Evolutionary conservation across 1,140 invertebrate species (phyloP).

Genomic region (Dufourea novaeangliae): DNA sequence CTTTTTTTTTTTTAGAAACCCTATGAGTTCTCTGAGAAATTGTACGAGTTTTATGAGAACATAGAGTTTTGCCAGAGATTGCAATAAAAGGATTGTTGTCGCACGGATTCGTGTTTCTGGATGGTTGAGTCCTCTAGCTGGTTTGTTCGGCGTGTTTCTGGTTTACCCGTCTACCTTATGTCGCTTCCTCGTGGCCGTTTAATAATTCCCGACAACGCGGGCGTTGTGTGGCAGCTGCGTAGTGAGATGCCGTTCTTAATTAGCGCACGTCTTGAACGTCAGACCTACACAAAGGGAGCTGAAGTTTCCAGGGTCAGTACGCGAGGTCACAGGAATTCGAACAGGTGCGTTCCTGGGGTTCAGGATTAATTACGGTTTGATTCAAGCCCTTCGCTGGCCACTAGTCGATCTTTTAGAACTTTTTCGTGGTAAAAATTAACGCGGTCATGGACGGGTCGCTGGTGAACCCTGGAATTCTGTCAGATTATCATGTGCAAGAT

Average conservation of each 20-base stretch:
- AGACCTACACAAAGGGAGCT: conserved; percentile 56
- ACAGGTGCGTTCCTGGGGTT: conserved; percentile 57
- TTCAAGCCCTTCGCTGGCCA: conserved; percentile 16
- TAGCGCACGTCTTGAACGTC: conserved; percentile 71
- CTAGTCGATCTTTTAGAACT: conserved; percentile 3
- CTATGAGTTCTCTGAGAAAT: too few species aligned
- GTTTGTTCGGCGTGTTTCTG: conserved; percentile 26
- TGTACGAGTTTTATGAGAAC: too few species aligned
- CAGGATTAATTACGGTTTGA: conserved; percentile 58
- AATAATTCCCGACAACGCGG: conserved; percentile 69
- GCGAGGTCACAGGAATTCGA: conserved; percentile 60
- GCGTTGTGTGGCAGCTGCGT: conserved; percentile 68
- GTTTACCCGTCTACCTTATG: conserved; percentile 72
- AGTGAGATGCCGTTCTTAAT: conserved; percentile 75
- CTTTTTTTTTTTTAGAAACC: too few species aligned
- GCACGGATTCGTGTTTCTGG: neutral
- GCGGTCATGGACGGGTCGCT: neutral
- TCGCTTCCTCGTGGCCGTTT: conserved; percentile 61
- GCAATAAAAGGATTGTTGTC: neutral
- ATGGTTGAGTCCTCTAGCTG: neutral
- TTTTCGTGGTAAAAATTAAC: neutral
- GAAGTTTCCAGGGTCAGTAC: conserved; percentile 61
- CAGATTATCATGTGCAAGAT: too few species aligned
- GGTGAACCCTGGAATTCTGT: too few species aligned
- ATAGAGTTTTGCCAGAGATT: too few species aligned